Percentiles rank a stretch among this genome's conserved stretches.
These are phyloP conservation scores for Alaudala cheleensis DNA, from an alignment of 2,113 vertebrate genomes.

Conservation along the genomic window DNA sequence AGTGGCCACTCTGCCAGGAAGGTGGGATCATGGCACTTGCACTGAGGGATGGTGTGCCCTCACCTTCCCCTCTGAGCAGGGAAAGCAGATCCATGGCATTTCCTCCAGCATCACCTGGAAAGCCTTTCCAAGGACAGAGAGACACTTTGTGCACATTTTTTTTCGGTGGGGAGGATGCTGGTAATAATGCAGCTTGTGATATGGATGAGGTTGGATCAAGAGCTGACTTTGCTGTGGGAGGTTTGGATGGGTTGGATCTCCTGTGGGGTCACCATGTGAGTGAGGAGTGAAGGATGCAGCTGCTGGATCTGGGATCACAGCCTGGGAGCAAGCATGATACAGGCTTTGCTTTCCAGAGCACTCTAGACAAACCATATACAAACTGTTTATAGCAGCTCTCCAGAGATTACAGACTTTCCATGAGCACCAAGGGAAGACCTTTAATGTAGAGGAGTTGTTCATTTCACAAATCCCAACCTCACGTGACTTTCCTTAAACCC, in stretches of 20 bases:
- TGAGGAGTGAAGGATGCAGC: accelerated
- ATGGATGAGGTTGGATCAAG: neutral
- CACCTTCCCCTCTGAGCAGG: neutral
- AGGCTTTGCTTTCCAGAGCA: neutral
- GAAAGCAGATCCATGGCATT: neutral
- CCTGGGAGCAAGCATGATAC: neutral
- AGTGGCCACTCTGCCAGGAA: neutral
- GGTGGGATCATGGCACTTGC: too few species aligned
- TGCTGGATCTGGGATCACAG: neutral
- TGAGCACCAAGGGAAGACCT: neutral
- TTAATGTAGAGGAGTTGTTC: neutral
- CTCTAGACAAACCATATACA: neutral
- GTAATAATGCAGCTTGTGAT: accelerated
- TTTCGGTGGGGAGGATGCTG: neutral
- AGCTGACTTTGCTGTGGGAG: neutral
- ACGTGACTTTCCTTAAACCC: neutral
- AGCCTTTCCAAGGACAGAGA: neutral
- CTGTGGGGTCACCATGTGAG: accelerated
- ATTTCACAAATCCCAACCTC: neutral
- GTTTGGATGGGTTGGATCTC: neutral
- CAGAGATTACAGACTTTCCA: neutral
- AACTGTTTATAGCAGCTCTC: neutral
- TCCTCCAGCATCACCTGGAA: neutral
- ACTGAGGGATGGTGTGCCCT: neutral
- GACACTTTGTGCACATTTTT: accelerated